These are phyloP conservation scores for Dryadula phaetusa DNA, from an alignment of 2,888 invertebrate species.

Conservation along the genomic window DNA sequence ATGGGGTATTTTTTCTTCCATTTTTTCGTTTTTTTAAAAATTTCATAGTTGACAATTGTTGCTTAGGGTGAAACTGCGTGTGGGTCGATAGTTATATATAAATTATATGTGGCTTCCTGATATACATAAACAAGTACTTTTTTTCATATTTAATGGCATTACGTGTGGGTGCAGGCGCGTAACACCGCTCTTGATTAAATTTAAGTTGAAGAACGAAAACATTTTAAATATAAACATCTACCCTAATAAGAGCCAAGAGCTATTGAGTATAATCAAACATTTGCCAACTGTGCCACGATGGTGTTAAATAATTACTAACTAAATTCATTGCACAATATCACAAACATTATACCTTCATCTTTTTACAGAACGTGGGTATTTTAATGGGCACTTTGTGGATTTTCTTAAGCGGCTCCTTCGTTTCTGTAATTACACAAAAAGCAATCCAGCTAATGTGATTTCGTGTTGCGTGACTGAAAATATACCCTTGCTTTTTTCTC, in stretches of 20 bases:
- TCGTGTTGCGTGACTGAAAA: constrained; percentile 30
- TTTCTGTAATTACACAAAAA: constrained; percentile 24
- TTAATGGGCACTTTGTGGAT: constrained; percentile 10
- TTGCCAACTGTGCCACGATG: neutral
- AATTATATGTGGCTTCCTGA: too few relatives aligned
- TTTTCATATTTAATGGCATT: too few relatives aligned
- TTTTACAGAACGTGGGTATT: constrained; percentile 4
- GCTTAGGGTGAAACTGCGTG: too few relatives aligned
- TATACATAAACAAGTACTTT: too few relatives aligned
- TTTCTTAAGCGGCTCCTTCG: constrained; percentile 21
- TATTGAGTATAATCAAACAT: neutral
- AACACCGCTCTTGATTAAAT: too few relatives aligned
- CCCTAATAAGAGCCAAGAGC: neutral
- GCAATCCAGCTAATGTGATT: constrained; percentile 19
- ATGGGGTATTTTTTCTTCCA: too few relatives aligned
- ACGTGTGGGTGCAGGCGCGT: too few relatives aligned
- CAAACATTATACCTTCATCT: neutral
- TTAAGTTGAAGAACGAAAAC: too few relatives aligned
- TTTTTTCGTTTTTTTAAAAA: too few relatives aligned
- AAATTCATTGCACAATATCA: neutral
- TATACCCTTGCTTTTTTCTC: constrained; percentile 19
- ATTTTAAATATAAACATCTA: too few relatives aligned
- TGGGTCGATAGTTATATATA: too few relatives aligned
- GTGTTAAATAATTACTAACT: neutral
- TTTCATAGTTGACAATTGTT: too few relatives aligned